These are phyloP conservation scores for Tiliacea citrago DNA, from an alignment of 2,888 invertebrate species.

Conservation along the genomic window DNA sequence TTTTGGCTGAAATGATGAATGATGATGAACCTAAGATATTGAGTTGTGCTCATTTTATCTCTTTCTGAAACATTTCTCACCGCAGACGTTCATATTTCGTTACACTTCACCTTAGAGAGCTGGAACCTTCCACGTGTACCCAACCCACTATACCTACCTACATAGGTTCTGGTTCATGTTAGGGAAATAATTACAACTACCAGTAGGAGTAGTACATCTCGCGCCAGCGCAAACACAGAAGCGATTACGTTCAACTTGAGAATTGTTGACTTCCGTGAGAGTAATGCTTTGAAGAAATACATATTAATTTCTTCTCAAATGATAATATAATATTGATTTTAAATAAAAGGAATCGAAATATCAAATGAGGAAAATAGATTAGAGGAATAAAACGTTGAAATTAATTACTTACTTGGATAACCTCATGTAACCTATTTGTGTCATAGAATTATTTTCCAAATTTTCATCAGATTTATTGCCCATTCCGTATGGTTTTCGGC, in stretches of 20 bases:
- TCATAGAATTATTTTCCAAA: not conserved
- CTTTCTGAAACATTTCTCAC: not conserved
- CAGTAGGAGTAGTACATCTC: not conserved
- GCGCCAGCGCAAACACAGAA: not conserved
- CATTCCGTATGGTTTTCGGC: not conserved
- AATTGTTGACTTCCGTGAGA: slow-evolving; percentile 13
- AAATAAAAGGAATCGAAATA: not conserved
- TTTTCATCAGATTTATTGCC: not conserved
- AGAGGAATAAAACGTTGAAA: not conserved
- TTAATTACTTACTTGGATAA: not conserved
- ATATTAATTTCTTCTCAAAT: not conserved
- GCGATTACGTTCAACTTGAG: slow-evolving; percentile 15
- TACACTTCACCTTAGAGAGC: not conserved
- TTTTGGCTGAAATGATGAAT: no score
- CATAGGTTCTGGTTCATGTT: not conserved
- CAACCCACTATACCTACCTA: not conserved
- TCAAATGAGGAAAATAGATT: slow-evolving; percentile 1
- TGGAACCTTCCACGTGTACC: not conserved
- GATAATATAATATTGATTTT: no score
- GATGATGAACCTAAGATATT: no score
- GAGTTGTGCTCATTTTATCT: not conserved
- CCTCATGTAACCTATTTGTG: not conserved
- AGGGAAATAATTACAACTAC: slow-evolving; percentile 12
- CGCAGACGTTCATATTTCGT: not conserved
- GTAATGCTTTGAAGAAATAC: slow-evolving; percentile 8